These are phyloP conservation scores for Myotis findleyi DNA, from an alignment of 2,797 vertebrate species.

Conservation along the genomic window DNA sequence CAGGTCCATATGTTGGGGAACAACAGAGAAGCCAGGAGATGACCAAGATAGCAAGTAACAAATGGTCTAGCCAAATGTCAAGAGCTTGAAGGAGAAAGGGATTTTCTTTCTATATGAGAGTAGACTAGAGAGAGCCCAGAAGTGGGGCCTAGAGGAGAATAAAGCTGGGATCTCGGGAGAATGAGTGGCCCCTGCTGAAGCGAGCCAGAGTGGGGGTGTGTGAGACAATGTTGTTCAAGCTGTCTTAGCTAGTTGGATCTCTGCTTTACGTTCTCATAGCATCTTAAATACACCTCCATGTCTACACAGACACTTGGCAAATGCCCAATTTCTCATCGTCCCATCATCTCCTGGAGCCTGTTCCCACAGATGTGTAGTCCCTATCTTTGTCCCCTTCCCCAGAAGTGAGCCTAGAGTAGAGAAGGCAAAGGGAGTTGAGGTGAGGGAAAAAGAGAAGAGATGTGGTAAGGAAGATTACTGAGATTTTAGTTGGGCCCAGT, in stretches of 20 bases:
- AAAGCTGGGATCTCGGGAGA: not conserved
- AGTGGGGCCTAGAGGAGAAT: not conserved
- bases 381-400: constrained; percentile 35
- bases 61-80: not conserved
- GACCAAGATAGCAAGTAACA: not conserved
- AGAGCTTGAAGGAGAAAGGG: not conserved
- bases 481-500: not conserved
- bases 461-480: not conserved
- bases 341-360: not conserved
- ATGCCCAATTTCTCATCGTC: not conserved
- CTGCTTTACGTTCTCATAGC: not conserved
- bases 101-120: not conserved
- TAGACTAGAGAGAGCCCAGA: not conserved
- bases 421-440: constrained; percentile 39
- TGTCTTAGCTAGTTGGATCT: not conserved
- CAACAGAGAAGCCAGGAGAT: not conserved
- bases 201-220: not conserved
- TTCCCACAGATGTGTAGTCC: not conserved
- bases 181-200: not conserved
- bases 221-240: not conserved
- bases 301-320: not conserved
- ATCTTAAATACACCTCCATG: not conserved
- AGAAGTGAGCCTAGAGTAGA: constrained; percentile 62
- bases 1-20: not conserved
- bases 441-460: not conserved